Percentiles rank a stretch among this genome's conserved stretches.
phyloP scores from a whole-genome alignment of 2,888 invertebrate genomes.

The Ophioninae sp. region DNA sequence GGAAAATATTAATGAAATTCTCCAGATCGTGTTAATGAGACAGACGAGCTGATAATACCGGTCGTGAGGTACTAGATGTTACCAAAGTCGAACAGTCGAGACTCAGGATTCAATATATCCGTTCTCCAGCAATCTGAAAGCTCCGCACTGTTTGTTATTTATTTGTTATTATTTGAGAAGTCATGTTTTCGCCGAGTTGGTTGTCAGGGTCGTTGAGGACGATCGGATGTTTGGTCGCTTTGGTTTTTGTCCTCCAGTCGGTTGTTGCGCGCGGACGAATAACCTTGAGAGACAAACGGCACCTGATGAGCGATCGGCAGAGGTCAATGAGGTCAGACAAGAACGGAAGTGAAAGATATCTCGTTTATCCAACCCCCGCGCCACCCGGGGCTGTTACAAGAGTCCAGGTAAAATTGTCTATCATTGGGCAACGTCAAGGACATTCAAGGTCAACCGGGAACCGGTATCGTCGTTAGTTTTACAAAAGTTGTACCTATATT shows the following conservation, averaged over 20 bases:
- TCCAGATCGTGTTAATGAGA: constrained; percentile 10
- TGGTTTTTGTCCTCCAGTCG: background rate
- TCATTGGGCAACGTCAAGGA: background rate
- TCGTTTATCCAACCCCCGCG: constrained; percentile 74
- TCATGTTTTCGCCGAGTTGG: background rate
- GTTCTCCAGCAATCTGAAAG: background rate
- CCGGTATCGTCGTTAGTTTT: background rate
- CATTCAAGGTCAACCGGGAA: background rate
- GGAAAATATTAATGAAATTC: background rate
- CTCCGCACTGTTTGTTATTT: background rate
- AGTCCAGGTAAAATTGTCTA: constrained; percentile 73
- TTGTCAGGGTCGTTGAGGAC: background rate
- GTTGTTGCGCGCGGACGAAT: background rate
- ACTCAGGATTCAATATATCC: background rate
- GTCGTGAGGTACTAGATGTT: background rate
- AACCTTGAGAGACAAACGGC: background rate
- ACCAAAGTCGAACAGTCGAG: constrained; percentile 12
- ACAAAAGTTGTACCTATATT: background rate
- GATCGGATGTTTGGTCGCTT: background rate
- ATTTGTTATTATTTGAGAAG: background rate
- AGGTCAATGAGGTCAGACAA: background rate
- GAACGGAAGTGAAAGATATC: constrained; percentile 67
- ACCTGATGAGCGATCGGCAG: background rate
- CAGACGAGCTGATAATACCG: background rate
- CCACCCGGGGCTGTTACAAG: constrained; percentile 66